Evolutionary conservation across 2,888 invertebrate genomes (phyloP), one percentile per base, ranked within the genome.

Genomic region (Mesoligia furuncula): DNA sequence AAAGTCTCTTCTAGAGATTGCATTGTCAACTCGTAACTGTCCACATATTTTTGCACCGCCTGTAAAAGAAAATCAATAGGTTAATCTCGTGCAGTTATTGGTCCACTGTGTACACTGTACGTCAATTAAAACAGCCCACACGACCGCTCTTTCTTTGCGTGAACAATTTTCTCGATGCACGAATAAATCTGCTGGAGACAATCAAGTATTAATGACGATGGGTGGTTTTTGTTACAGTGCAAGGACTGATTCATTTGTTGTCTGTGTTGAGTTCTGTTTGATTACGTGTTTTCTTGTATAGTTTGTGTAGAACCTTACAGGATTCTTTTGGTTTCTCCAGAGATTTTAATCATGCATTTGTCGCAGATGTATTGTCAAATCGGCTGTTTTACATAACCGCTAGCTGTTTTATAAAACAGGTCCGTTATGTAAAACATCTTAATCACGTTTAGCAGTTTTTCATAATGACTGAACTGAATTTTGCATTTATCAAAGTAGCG

Each of bases 1-100:
- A 57, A 81, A 69, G 24, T 68, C 36, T 54, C 7, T 45, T 24
- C 36, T n/a, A 54, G 24, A 65, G 59, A 77, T 78, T 69, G 65
- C 74, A 69, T 62, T 62, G 70, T 66, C 75, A 59, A 85, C 54
- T 67, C 61, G 62, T 73, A 85, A 51, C 71, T 68, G 62, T 73
- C 39, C 48, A 66, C 48, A 78, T 81, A 67, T 73, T 66, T 87
- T 57, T 80, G 69, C 68, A 77, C 51, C 31, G 54, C 51, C 24
- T 78, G 71, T 79, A 76, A 73, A 80, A 83, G 65, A 65, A 75
- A 90, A 87, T 86, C 88, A 87, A 90, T 90, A 83, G 85, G 81
- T 88, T 90, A 87, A 89, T 90, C 90, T 88, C 73, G 83, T 83
- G 84, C 87, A 90, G 83, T 90, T 88, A 90, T 90, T 75, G 88